Evolutionary conservation across 1,140 invertebrate species (phyloP).

Genomic region (Drosophila mojavensis): DNA sequence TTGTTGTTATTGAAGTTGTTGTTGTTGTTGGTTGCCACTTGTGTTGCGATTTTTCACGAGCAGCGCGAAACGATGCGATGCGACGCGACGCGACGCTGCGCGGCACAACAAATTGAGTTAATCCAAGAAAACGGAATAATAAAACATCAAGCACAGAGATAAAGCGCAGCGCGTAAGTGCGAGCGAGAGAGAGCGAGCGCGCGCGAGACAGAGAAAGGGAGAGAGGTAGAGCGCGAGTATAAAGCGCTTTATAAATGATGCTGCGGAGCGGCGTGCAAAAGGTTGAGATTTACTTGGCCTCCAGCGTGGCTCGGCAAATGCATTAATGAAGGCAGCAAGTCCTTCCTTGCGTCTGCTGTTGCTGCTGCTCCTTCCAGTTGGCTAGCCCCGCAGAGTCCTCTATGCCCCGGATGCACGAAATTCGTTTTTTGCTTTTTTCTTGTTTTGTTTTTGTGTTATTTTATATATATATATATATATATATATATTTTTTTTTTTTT

Average conservation of each 20-base stretch:
- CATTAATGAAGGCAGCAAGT: conserved; percentile 67
- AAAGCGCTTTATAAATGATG: conserved; percentile 72
- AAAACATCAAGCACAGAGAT: conserved; percentile 51
- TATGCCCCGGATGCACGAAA: conserved; percentile 31
- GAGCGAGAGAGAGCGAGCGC: neutral
- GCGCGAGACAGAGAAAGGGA: conserved; percentile 6
- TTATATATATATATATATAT: no score
- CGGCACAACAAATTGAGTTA: conserved; percentile 81
- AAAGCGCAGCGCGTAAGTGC: conserved; percentile 2
- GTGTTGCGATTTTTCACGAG: conserved; percentile 66
- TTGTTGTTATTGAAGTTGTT: conserved; percentile 29
- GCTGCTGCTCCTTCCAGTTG: conserved; percentile 21
- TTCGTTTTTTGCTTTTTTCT: conserved; percentile 37
- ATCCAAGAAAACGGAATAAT: conserved; percentile 83
- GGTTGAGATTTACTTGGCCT: conserved; percentile 75
- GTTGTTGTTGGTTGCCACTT: conserved; percentile 61
- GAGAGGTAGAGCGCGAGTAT: conserved; percentile 8
- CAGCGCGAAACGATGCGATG: conserved; percentile 20
- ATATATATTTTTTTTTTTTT: no score
- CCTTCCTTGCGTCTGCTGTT: conserved; percentile 14
- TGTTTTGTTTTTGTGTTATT: conserved; percentile 13
- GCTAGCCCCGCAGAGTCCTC: conserved; percentile 14
- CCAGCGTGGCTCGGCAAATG: conserved; percentile 53
- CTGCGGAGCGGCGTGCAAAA: conserved; percentile 64
- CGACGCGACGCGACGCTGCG: conserved; percentile 31